Evolutionary conservation across 2,888 invertebrate genomes (phyloP).

Genomic region (Mycogona germanica): DNA sequence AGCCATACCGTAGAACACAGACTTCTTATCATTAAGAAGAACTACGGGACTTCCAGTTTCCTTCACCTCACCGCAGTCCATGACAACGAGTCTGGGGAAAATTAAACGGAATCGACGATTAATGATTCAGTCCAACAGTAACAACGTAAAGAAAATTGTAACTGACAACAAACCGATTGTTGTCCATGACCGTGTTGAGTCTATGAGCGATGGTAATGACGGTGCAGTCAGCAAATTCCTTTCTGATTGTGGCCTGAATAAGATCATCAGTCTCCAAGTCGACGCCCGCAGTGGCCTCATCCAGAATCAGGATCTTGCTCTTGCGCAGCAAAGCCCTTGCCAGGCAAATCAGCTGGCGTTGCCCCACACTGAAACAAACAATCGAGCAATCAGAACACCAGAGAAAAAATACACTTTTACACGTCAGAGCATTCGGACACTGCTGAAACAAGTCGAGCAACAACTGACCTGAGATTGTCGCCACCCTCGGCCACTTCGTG

Average conservation of each 20-base stretch:
- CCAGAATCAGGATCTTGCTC: constrained; percentile 39
- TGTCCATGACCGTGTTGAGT: constrained; percentile 86
- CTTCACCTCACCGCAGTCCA: too few relatives aligned
- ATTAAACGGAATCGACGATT: too few relatives aligned
- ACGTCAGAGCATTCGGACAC: neutral
- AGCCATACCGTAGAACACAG: too few relatives aligned
- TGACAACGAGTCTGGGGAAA: too few relatives aligned
- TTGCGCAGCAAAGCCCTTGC: constrained; percentile 37
- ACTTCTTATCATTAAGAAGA: too few relatives aligned
- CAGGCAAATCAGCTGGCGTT: constrained; percentile 39
- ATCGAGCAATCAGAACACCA: too few relatives aligned
- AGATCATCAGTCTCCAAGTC: constrained; percentile 41
- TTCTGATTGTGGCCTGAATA: constrained; percentile 62
- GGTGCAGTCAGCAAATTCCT: constrained; percentile 73
- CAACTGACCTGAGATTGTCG: constrained; percentile 49
- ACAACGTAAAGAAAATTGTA: too few relatives aligned
- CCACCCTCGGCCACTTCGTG: constrained; percentile 46
- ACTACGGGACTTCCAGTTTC: too few relatives aligned
- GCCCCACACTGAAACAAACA: constrained; percentile 37
- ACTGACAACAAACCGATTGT: too few relatives aligned
- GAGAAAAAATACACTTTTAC: neutral
- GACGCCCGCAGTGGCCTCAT: constrained; percentile 44
- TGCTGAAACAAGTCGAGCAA: neutral
- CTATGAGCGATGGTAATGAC: constrained; percentile 87
- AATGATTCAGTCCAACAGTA: too few relatives aligned